Base-by-base conservation (phyloP, 2,113 vertebrate genomes). In the Aegypius monachus region DNA sequence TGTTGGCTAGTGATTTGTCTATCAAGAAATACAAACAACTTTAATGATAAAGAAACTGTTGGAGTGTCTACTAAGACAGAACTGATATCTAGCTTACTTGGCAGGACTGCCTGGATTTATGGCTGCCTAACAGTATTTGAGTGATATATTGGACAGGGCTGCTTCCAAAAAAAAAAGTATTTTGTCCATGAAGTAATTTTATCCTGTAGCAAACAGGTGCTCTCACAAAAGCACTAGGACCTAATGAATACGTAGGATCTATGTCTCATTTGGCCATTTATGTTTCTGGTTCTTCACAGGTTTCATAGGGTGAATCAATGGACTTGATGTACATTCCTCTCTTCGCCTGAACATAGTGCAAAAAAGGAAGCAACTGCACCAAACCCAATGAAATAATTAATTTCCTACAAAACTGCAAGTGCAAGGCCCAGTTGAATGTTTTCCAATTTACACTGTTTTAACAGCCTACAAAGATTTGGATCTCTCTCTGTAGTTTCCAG, bases 271-370 rank as follows among this genome's bases (percentile, higher is more conserved):
- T 62, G 81, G 23, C 48, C 53, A 34, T 11, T 12, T 11, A n/a
- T 0, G 0, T 36, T 45, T 40, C 34, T 63, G 75, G 3, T 52
- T 74, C 25, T 63, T 71, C 19, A 16, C 6, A 58, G 17, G 18
- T 53, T 86, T 52, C 36, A 62, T 34, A 53, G 36, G 12, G 16
- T 52, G 36, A 55, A 71, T 48, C 58, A 36, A 10, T 21, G 50
- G 38, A n/a, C 34, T 26, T 1, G 1, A 40, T 0, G 4, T 13
- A 66, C 21, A 15, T 32, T 36, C 19, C 34, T 31, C 42, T 70
- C n/a, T 43, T 32, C 42, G 45, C 18, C n/a, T 61, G 26, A 47
- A 82, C 13, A 42, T 4, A 36, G 5, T 14, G 13, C 31, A 86
- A 61, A 71, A 45, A 47, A 59, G 16, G n/a, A 81, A 67, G 27